Conservation (phyloP, 1,140 invertebrate species). For the Eumeta japonica region DNA sequence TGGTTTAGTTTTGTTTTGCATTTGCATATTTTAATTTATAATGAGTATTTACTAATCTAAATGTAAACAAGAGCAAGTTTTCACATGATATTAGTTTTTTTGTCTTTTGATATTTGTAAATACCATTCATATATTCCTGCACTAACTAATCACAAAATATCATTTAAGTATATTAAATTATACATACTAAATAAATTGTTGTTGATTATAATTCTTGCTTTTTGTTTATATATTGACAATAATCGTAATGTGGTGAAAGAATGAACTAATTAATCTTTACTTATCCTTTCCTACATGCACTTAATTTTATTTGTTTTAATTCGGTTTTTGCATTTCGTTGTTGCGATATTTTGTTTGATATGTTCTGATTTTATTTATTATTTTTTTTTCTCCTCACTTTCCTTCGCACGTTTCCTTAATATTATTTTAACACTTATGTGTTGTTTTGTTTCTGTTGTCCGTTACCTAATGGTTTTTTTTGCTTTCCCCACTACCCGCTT, state of each 20-base stretch:
- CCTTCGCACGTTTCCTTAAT: constrained; percentile 14
- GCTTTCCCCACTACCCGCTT: constrained; percentile 43
- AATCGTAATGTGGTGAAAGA: constrained; percentile 29
- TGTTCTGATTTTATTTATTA: constrained; percentile 55
- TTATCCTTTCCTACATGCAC: constrained; percentile 51
- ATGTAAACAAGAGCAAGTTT: too few species aligned
- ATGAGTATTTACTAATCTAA: too few species aligned
- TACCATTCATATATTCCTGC: too few species aligned
- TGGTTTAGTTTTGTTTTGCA: too few species aligned
- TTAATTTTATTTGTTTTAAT: constrained; percentile 26
- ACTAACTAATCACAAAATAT: too few species aligned
- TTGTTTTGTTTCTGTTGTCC: constrained; percentile 15
- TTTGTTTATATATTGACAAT: constrained; percentile 20
- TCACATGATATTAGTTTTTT: too few species aligned
- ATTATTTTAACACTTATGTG: constrained; percentile 12
- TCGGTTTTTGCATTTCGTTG: constrained; percentile 25
- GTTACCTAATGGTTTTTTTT: constrained; percentile 16
- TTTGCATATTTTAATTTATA: too few species aligned
- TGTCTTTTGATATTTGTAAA: too few species aligned
- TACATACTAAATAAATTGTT: too few species aligned
- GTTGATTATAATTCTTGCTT: too few species aligned
- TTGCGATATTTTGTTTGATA: constrained; percentile 39
- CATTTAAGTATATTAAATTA: too few species aligned
- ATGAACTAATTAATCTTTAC: constrained; percentile 48
- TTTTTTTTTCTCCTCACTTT: constrained; percentile 37